Base-by-base conservation (phyloP, 2,888 invertebrate species). In the Rhagonycha fulva region DNA sequence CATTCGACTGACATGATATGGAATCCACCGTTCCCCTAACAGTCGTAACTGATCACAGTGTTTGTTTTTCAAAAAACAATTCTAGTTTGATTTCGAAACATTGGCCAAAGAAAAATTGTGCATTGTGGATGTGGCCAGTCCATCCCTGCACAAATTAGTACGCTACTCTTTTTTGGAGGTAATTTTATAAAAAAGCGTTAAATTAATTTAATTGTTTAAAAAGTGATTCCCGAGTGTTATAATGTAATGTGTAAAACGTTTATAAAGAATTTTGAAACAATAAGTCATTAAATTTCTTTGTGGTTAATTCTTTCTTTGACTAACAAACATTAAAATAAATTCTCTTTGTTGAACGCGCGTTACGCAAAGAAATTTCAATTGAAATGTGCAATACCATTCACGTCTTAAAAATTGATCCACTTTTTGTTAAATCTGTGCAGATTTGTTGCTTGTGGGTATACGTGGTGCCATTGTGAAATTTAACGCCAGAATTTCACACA, bases 401-500 rank as follows among this genome's bases (percentile, higher is more conserved):
- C 62, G 76, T 67, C 76, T 72, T 70, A 76, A 76, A 76, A 76
- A 72, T 72, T 69, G 72, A 76, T 70, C 76, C 72, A 66, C 72
- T 76, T 76, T 76, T 76, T 76, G 72, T 61, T 72, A 76, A 73
- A 76, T 76, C 76, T 66, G 69, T 72, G 72, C 76, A 47, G 47
- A 47, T 47, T 47, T 47, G 47, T 47, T 47, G 47, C 47, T n/a
- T n/a, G n/a, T n/a, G 7, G n/a, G 47, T 47, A 9, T 28, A 47
- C 47, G 47, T 47, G 47, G 47, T 47, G n/a, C n/a, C 12, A 47
- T 47, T 47, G 47, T 47, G 47, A 47, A 47, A 47, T 47, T 47
- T 47, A 47, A 47, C 47, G 47, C 47, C n/a, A 47, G 47, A 47
- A 47, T 47, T n/a, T 47, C 47, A 47, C 47, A 47, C 47, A 47